Base-by-base conservation (phyloP, 2,888 invertebrate species). In the Yponomeuta malinellus region DNA sequence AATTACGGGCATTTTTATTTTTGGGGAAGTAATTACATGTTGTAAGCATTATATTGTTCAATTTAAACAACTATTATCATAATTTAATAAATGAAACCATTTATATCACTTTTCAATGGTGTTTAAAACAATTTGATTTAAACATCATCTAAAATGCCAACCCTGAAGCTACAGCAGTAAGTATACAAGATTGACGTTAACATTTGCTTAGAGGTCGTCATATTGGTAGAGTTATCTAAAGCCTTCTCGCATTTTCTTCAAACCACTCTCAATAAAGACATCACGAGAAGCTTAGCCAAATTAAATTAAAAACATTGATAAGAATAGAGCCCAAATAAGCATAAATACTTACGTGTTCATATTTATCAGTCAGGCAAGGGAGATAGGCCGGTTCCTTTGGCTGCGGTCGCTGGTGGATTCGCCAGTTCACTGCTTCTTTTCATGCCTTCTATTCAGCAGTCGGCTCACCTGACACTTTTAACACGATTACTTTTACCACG, bases 341-440 rank as follows among this genome's bases (percentile, higher is more conserved):
- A 10, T 29, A 82, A 83, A 83, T 78, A 82, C 83, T 83, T 78
- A 83, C 83, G 75, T 71, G 77, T 75, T 74, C 86, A 86, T 82
- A 80, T 75, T 85, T 82, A 75, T 79, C 77, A 77, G 73, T 75
- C 75, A 73, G 76, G 72, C 74, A 75, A 73, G 69, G 37, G 73
- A 72, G 72, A 75, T 73, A 75, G 73, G 72, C 71, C 33, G 64
- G 66, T 70, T 70, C 68, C 37, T 37, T 72, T 71, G 9, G 43
- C 48, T 43, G 70, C 31, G 15, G 63, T n/a, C 15, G 63, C 69
- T 59, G 63, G 52, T 15, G 15, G 63, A 3, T 12, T 33, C 37
- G 63, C 10, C 31, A 33, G 10, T 9, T 65, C 33, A 37, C 63
- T 63, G 10, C 37, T 15, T 15, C 29, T 82, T 81, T 79, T 80